These are phyloP conservation scores for Leucozona laternaria DNA, from an alignment of 2,888 invertebrate species.

Conservation along the genomic window DNA sequence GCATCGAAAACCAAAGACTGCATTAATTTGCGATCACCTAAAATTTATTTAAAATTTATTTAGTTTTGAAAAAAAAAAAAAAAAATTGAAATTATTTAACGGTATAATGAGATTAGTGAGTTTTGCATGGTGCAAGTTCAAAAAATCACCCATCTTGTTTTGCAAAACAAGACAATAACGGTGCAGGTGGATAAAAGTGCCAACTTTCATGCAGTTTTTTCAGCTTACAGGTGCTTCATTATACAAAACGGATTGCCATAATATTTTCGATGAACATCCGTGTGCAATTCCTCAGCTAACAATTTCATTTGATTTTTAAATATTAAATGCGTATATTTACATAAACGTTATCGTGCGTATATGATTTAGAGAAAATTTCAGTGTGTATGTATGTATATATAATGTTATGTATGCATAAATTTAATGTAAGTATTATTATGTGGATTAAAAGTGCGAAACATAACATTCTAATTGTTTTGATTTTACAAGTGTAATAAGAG, in stretches of 20 bases:
- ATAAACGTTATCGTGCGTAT: conserved; percentile 60
- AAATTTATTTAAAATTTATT: conserved; percentile 64
- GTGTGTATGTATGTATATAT: neutral
- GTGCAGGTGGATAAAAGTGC: conserved; percentile 69
- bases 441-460: conserved; percentile 34
- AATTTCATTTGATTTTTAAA: conserved; percentile 53
- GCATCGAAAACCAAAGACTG: conserved; percentile 95
- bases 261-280: conserved; percentile 16
- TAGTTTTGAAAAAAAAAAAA: conserved; percentile 38
- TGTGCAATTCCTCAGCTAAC: conserved; percentile 85
- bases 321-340: conserved; percentile 31
- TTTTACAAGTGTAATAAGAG: neutral
- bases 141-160: conserved; percentile 64
- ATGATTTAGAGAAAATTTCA: neutral
- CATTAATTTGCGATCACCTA: conserved; percentile 93
- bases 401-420: conserved; percentile 14
- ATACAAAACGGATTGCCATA: conserved; percentile 26
- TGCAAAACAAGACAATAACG: conserved; percentile 44
- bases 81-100: neutral
- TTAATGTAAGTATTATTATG: neutral
- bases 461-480: conserved; percentile 32
- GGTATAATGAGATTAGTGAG: conserved; percentile 21
- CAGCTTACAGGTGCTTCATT: conserved; percentile 48
- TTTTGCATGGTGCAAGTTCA: conserved; percentile 62
- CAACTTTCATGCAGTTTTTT: conserved; percentile 64